Conservation (phyloP, 1,140 invertebrate species). For the Euura saliciscinereae region DNA sequence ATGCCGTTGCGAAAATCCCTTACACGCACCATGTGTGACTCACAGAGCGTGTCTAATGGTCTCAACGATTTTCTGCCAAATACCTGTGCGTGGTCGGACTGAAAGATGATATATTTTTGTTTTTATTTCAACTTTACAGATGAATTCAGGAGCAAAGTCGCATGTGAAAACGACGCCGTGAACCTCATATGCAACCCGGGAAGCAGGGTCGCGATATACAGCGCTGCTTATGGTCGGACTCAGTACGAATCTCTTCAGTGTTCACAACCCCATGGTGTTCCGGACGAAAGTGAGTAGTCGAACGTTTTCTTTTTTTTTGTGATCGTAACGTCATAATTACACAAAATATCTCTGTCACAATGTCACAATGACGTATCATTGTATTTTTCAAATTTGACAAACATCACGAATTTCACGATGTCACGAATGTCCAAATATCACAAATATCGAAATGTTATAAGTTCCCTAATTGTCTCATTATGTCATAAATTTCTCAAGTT, state of each 20-base stretch:
- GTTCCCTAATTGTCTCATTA: too few species aligned
- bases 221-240: slow-evolving; percentile 87
- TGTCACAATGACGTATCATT: background rate
- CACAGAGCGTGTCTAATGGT: too few species aligned
- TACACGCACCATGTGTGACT: background rate
- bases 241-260: slow-evolving; percentile 89
- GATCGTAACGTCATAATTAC: background rate
- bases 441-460: too few species aligned
- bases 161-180: slow-evolving; percentile 87
- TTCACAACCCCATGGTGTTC: slow-evolving; percentile 82
- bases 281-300: slow-evolving; percentile 81
- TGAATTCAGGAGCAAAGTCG: slow-evolving; percentile 88
- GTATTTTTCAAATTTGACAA: too few species aligned
- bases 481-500: too few species aligned
- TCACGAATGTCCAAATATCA: too few species aligned
- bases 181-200: slow-evolving; percentile 82
- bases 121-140: slow-evolving; percentile 67
- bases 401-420: too few species aligned
- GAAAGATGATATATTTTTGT: too few species aligned
- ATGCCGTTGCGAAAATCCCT: slow-evolving; percentile 20
- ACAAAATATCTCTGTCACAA: background rate
- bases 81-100: too few species aligned
- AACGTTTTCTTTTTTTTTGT: slow-evolving; percentile 3
- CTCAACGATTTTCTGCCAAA: too few species aligned
- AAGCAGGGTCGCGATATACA: slow-evolving; percentile 87